Evolutionary conservation across 2,888 invertebrate genomes (phyloP).

Genomic region (Oligia strigilis): DNA sequence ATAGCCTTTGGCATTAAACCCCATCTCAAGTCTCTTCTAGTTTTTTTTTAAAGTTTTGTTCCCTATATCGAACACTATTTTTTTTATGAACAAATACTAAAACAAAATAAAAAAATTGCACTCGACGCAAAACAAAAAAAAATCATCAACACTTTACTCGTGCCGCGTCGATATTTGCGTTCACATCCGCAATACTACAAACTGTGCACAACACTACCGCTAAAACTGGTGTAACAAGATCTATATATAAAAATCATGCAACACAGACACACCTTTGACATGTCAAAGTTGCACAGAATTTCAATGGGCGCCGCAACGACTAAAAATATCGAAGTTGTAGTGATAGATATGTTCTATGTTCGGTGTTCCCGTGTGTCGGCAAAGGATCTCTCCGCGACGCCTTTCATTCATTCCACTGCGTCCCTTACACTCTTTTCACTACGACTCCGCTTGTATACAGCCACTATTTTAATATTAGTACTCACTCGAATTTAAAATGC

Average conservation of each 20-base stretch:
- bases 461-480: constrained; percentile 59
- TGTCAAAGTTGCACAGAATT: constrained; percentile 57
- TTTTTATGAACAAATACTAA: neutral
- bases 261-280: constrained; percentile 54
- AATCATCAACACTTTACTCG: too few species aligned
- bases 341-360: constrained; percentile 37
- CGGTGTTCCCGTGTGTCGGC: constrained; percentile 38
- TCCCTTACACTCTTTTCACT: constrained; percentile 63
- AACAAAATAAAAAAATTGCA: neutral
- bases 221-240: constrained; percentile 44
- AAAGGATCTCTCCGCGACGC: constrained; percentile 57
- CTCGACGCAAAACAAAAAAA: neutral
- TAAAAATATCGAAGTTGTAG: constrained; percentile 62
- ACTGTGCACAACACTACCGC: constrained; percentile 8
- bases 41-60: too few species aligned
- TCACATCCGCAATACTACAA: constrained; percentile 2
- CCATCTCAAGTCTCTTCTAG: too few species aligned
- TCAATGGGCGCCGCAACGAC: constrained; percentile 50
- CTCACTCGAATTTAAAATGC: constrained; percentile 29
- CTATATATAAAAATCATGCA: constrained; percentile 53
- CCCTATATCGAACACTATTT: too few species aligned
- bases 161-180: neutral
- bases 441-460: constrained; percentile 38
- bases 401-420: constrained; percentile 64
- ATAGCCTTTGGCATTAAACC: too few species aligned